phyloP scores from a whole-genome alignment of 2,797 vertebrate genomes.

The Scyliorhinus canicula region DNA sequence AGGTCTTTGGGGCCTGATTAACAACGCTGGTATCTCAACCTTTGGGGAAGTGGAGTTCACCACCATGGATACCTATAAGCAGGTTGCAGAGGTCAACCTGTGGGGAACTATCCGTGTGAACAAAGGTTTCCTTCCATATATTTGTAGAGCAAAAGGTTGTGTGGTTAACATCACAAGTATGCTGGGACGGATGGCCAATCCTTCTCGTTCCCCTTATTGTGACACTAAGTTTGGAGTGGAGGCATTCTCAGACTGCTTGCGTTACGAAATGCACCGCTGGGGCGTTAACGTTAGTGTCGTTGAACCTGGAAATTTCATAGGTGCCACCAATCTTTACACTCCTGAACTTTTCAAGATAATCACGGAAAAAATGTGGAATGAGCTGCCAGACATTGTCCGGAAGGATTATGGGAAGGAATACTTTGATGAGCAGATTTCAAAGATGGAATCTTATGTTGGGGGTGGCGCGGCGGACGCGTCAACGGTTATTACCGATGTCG shows the following conservation, averaged over 20 bases:
- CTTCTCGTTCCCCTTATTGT: slow-evolving; percentile 62
- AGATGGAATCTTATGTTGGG: slow-evolving; percentile 60
- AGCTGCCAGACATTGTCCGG: slow-evolving; percentile 60
- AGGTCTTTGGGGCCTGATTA: slow-evolving; percentile 67
- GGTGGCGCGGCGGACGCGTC: slow-evolving; percentile 57
- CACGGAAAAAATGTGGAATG: slow-evolving; percentile 62
- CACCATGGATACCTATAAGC: slow-evolving; percentile 68
- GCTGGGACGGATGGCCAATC: slow-evolving; percentile 65
- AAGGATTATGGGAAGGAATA: slow-evolving; percentile 62
- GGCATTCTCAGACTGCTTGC: slow-evolving; percentile 68
- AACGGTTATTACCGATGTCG: slow-evolving; percentile 54
- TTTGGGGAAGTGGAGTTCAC: slow-evolving; percentile 67
- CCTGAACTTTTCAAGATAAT: slow-evolving; percentile 61
- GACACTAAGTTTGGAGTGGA: slow-evolving; percentile 69
- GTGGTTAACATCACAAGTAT: slow-evolving; percentile 69
- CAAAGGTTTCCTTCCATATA: slow-evolving; percentile 64
- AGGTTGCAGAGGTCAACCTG: slow-evolving; percentile 67
- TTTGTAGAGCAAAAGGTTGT: slow-evolving; percentile 61
- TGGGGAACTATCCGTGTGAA: slow-evolving; percentile 65
- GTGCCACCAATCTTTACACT: slow-evolving; percentile 62
- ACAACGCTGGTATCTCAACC: slow-evolving; percentile 64
- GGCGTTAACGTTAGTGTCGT: slow-evolving; percentile 65
- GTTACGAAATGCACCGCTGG: slow-evolving; percentile 62
- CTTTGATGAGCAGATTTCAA: slow-evolving; percentile 62
- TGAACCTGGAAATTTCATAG: slow-evolving; percentile 68